Percentiles rank a stretch among this genome's conserved stretches.
phyloP scores from a whole-genome alignment of 2,888 invertebrate species.

The Flexamia atlantica region DNA sequence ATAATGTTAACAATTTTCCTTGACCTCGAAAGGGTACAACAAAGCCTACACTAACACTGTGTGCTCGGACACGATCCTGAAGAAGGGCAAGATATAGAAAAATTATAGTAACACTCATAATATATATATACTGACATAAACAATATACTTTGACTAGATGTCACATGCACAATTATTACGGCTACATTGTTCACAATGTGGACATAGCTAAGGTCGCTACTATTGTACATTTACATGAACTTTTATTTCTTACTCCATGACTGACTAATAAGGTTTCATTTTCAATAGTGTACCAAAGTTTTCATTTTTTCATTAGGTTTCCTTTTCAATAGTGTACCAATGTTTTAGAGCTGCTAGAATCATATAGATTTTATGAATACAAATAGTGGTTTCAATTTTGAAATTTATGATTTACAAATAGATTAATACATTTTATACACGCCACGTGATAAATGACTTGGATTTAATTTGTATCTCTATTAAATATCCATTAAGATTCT shows the following conservation, averaged over 20 bases:
- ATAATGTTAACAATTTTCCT: conserved; percentile 15
- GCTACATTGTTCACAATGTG: conserved; percentile 41
- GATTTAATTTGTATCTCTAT: no score
- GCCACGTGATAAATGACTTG: no score
- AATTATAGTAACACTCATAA: conserved; percentile 51
- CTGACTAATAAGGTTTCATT: no score
- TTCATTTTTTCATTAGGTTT: no score
- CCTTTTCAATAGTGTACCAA: no score
- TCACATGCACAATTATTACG: conserved; percentile 42
- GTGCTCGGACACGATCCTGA: background rate
- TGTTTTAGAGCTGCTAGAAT: no score
- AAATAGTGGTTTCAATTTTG: no score
- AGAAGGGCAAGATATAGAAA: conserved; percentile 39
- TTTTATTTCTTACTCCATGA: conserved; percentile 24
- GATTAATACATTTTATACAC: no score
- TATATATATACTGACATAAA: conserved; percentile 54
- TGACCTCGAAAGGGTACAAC: conserved; percentile 7
- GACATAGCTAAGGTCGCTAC: conserved; percentile 47
- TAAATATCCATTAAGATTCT: background rate
- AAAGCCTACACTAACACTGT: conserved; percentile 32
- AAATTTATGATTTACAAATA: no score
- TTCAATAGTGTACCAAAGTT: no score
- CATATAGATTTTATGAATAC: no score
- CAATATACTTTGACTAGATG: conserved; percentile 54
- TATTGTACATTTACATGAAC: conserved; percentile 49